Percentiles rank a stretch among this genome's conserved stretches.
phyloP scores from a whole-genome alignment of 2,113 vertebrate genomes.

The Gymnobelideus leadbeateri region DNA sequence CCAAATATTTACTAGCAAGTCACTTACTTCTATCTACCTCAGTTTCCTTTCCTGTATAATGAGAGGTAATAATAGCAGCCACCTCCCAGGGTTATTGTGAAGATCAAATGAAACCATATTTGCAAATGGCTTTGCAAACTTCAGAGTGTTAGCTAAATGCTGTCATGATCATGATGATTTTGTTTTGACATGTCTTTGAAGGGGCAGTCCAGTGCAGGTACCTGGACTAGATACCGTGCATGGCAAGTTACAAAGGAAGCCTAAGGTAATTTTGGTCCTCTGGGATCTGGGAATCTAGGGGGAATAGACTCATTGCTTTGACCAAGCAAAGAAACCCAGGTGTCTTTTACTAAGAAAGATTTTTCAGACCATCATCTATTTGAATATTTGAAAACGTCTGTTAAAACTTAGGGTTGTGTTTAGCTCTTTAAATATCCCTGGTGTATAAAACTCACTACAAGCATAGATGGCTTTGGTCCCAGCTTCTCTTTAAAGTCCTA shows the following conservation, averaged over 20 bases:
- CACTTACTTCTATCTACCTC: background rate
- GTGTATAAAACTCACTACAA: background rate
- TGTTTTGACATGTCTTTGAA: background rate
- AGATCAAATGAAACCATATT: background rate
- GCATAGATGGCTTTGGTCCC: background rate
- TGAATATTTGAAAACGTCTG: constrained; percentile 40
- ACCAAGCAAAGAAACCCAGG: background rate
- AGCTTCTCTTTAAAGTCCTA: constrained; percentile 21
- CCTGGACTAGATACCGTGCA: background rate
- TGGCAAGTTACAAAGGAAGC: background rate
- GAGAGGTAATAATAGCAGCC: background rate
- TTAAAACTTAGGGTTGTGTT: constrained; percentile 10
- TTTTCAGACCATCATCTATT: background rate
- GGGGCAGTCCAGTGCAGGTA: background rate
- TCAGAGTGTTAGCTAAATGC: background rate
- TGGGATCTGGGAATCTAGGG: background rate
- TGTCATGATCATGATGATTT: no score
- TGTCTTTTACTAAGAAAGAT: background rate
- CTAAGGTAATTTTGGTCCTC: background rate
- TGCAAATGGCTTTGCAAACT: background rate
- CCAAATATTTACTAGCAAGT: background rate
- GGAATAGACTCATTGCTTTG: background rate
- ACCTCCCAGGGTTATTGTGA: background rate
- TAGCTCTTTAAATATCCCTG: background rate
- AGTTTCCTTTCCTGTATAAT: background rate